phyloP scores from a whole-genome alignment of 2,797 vertebrate genomes.

The Micrastur ruficollis region DNA sequence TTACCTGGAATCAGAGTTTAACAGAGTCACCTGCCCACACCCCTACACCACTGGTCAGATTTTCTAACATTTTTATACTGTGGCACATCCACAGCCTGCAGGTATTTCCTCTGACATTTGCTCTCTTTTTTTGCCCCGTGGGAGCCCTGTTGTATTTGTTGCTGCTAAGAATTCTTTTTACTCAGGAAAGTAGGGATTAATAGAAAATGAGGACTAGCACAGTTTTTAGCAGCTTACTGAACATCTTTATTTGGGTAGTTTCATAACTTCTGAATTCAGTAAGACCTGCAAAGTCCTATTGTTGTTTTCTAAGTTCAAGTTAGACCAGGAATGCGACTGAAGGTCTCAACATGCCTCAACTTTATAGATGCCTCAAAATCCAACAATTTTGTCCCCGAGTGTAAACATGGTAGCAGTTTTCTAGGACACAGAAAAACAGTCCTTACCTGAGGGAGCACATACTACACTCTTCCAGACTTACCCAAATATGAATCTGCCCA shows the following conservation, averaged over 20 bases:
- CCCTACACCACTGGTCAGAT: not conserved
- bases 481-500: slow-evolving; percentile 94
- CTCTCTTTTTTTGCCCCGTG: not conserved
- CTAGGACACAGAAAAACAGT: not conserved
- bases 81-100: not conserved
- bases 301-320: not conserved
- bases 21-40: not conserved
- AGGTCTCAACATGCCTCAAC: not conserved
- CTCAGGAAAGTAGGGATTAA: not conserved
- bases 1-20: not conserved
- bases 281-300: not conserved
- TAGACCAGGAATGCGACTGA: rapidly evolving
- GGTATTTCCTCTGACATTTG: not conserved
- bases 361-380: not conserved
- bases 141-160: not conserved
- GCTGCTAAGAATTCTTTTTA: not conserved
- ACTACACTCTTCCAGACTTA: slow-evolving; percentile 62
- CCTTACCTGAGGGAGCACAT: not conserved
- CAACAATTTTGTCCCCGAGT: rapidly evolving
- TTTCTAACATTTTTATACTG: not conserved
- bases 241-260: not conserved
- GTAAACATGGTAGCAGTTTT: not conserved
- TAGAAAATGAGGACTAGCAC: not conserved
- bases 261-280: not conserved
- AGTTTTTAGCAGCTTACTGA: not conserved